Base-by-base conservation (phyloP, 2,888 invertebrate genomes). In the Orthosia incerta region DNA sequence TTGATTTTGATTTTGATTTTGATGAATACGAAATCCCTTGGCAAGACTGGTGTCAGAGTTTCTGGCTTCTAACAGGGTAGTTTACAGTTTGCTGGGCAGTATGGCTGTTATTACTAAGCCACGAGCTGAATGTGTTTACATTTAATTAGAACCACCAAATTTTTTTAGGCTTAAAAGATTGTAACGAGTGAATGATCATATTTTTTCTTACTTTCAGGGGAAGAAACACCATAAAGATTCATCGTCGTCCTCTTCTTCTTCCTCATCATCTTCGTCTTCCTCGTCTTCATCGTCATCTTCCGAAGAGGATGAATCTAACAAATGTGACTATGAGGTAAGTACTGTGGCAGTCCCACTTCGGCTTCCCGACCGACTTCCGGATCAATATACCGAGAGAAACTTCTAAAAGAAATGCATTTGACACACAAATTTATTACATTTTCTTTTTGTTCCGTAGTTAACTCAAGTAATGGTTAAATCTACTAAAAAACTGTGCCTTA, bases 231-330 rank as follows among this genome's bases (percentile, higher is more conserved):
- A 63, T 20, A 83, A 88, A 56, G 85, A 80, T 63, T 90, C 91
- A 0, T 92, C 92, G 2, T 92, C 93, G 0, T 93, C 93, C 0
- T 92, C 90, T 0, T 91, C 92, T 0, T 92, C 92, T 0, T 93
- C 93, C 0, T 92, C 92, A 0, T 92, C 92, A 0, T 91, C 91
- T 0, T 91, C 91, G 0, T 91, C 91, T 0, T 92, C 92, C 0
- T 92, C 91, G 0, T 79, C 79, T 1, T 82, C 79, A 0, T 92
- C 93, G 4, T 93, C 93, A 51, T 92, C 93, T 16, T 93, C 93
- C 39, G 87, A 87, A 64, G 84, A 88, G 56, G 84, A 85, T 39
- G 78, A 85, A 82, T 39, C 76, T 61, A 57, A 66, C 60, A 69
- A 64, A n/a, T 82, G 79, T 57, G 9, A 55, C 23, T 15, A 76